These are phyloP conservation scores for Mesorhabditis sp. DNA, from an alignment of 2,888 invertebrate species.

Conservation along the genomic window DNA sequence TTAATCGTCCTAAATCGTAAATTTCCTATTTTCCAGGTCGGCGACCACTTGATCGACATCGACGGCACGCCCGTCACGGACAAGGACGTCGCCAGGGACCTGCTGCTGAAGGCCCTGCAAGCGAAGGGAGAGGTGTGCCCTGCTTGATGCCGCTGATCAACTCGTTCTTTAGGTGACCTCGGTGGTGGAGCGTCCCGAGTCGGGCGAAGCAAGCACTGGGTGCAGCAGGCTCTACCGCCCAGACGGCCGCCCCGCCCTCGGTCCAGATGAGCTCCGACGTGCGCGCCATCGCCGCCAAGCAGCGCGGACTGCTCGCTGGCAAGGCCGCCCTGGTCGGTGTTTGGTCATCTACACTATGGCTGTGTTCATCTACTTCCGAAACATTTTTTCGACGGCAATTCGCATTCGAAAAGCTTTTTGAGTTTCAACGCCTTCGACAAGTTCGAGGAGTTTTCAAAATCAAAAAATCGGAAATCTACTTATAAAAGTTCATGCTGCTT, in stretches of 20 bases:
- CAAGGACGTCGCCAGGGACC: conserved; percentile 28
- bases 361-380: neutral
- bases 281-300: conserved; percentile 19
- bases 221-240: conserved; percentile 3
- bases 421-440: too few relatives aligned
- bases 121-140: conserved; percentile 21
- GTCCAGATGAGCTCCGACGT: conserved; percentile 36
- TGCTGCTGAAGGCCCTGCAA: conserved; percentile 28
- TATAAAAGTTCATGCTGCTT: neutral
- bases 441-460: too few relatives aligned
- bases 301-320: conserved; percentile 15
- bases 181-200: conserved; percentile 35
- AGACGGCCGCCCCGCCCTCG: conserved; percentile 25
- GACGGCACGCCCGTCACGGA: conserved; percentile 27
- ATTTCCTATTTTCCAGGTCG: conserved; percentile 10
- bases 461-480: too few relatives aligned
- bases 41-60: conserved; percentile 29
- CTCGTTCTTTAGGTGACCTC: conserved; percentile 16
- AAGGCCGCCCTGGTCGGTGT: neutral
- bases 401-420: too few relatives aligned
- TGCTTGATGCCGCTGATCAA: neutral
- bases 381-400: too few relatives aligned
- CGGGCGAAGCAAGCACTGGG: conserved; percentile 35
- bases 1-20: neutral
- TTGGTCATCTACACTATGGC: conserved; percentile 11